These are phyloP conservation scores for Chromis chromis DNA, from an alignment of 2,797 vertebrate genomes.

Conservation along the genomic window DNA sequence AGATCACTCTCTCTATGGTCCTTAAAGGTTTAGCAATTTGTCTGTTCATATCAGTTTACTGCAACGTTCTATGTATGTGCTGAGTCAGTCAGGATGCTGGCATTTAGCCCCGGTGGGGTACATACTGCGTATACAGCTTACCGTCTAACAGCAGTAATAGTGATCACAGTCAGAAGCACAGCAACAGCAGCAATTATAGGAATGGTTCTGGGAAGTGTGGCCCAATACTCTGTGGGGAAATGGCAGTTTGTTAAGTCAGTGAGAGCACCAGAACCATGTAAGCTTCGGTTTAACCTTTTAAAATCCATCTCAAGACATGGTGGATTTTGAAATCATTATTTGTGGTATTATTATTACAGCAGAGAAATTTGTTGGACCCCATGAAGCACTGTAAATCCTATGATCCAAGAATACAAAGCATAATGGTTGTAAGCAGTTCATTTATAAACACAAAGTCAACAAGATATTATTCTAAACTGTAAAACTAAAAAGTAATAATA, in stretches of 20 bases:
- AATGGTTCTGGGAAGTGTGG: neutral
- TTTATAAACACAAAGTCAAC: too few relatives aligned
- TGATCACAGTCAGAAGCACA: constrained; percentile 23
- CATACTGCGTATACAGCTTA: constrained; percentile 5
- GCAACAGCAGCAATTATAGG: constrained; percentile 9
- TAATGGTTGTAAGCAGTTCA: too few relatives aligned
- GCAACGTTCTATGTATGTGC: too few relatives aligned
- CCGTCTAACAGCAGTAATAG: constrained; percentile 15
- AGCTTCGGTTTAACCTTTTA: neutral
- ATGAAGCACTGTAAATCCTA: too few relatives aligned
- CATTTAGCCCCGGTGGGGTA: neutral
- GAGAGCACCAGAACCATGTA: neutral
- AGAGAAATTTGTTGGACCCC: neutral
- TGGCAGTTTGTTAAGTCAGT: neutral
- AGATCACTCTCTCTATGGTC: too few relatives aligned
- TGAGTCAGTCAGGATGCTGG: too few relatives aligned
- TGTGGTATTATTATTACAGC: neutral
- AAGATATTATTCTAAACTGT: too few relatives aligned
- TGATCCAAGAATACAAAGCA: too few relatives aligned
- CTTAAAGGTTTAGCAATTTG: too few relatives aligned
- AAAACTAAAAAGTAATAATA: too few relatives aligned
- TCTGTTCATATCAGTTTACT: too few relatives aligned
- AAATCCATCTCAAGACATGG: neutral
- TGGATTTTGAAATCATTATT: neutral
- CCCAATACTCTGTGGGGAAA: constrained; percentile 30